Evolutionary conservation across 37 sponge, comb jelly and placozoan species (phyloP), one percentile per base, ranked within the genome.

Genomic region (Spongilla lacustris): DNA sequence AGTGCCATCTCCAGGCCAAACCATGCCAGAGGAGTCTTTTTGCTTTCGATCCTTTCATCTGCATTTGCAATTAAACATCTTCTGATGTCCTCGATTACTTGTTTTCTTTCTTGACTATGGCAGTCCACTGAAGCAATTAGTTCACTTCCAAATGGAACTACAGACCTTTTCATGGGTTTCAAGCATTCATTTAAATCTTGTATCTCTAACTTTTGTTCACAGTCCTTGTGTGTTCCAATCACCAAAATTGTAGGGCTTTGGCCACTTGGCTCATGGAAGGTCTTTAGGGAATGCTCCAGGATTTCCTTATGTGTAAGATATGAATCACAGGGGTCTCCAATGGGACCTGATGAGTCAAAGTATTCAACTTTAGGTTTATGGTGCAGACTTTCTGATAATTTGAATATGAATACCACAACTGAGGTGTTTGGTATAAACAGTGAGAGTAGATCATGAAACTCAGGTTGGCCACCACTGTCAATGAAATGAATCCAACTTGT

Each of bases 391-490:
- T 77, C 78, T 24, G 78, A 77, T 29, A 77, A 49, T 26, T 77
- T 77, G n/a, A 77, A 29, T 3, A 77, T 27, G 49, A 77, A 77
- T 19, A 77, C 0, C 4, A 28, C 38, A 38, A 37, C 27, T 48
- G 78, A 29, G 0, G 78, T 77, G 50, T 77, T 77, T 48, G 17
- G 27, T 12, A 77, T 48, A 24, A 77, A 77, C 5, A 37, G 5
- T 37, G 78, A 58, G 26, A 77, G 48, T 0, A 77, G 28, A 41
- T 77, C 78, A 77, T 77, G 78, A 24, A 77, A 77, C 12, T 77
- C 46, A 77, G 78, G 78, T 25, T 77, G 78, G 9, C 78, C 78
- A 0, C 78, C 78, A 77, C 78, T 77, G 78, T 77, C 78, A 49
- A 77, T 77, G 48, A 77, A 35, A 58, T 58, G 58, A 17, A 58